Base-by-base conservation (phyloP, 2,113 vertebrate species). In the Melanostigma gelatinosum region DNA sequence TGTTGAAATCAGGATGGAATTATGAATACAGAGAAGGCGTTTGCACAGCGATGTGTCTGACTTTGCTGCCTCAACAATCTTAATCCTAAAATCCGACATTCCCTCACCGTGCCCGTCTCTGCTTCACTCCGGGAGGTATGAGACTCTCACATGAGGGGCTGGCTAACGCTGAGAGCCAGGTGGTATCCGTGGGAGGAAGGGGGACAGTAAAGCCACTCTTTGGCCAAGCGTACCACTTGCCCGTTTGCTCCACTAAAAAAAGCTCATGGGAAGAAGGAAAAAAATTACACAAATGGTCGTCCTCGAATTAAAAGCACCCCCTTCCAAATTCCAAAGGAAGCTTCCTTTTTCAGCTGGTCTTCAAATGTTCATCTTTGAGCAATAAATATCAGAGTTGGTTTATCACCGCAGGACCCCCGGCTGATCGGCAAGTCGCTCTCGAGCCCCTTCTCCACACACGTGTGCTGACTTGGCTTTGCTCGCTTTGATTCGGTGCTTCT, bases 131-230 rank as follows among this genome's bases (percentile, higher is more conserved):
- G 10, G 10, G 70, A 73, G 70, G 84, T 38, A 71, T 29, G 68
- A 82, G 82, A 64, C 69, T 78, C 69, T 75, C 64, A 77, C 38
- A n/a, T 46, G 69, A 29, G 34, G 63, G 68, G 72, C 63, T 66
- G 73, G 82, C 18, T 9, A 44, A 27, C 83, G 73, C 65, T 7
- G 3, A 27, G 79, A 77, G 85, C 73, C 82, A 90, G 84, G 79
- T 85, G 80, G 84, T 64, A 67, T 82, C 79, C 40, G 62, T 84
- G 80, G 77, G 89, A 86, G 65, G 87, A 65, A 69, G 62, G 40
- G 42, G 77, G 68, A 78, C 86, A 73, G 61, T 84, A 85, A 89
- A 86, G 75, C 74, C 62, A 63, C 71, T 74, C 63, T 75, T 64
- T 84, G 85, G 82, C 76, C 60, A 32, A 27, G 36, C 58, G 27